These are phyloP conservation scores for Liopterus haemorrhoidalis DNA, from an alignment of 2,888 invertebrate species.

Conservation along the genomic window DNA sequence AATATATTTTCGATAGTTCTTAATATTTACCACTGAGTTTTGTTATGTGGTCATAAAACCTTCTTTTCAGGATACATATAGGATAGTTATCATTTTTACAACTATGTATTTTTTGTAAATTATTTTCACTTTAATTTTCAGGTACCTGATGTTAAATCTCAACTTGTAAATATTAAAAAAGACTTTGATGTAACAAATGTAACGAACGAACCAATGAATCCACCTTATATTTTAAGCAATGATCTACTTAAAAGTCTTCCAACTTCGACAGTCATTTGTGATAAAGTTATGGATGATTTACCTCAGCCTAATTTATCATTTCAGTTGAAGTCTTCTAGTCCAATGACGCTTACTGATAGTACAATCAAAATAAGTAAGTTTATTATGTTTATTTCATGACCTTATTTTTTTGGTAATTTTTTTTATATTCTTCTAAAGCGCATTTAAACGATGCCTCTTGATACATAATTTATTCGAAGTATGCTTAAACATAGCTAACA, in stretches of 20 bases:
- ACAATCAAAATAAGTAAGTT: background rate
- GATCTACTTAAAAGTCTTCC: slow-evolving; percentile 9
- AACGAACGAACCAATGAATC: slow-evolving; percentile 16
- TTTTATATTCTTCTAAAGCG: no score
- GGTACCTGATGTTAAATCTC: slow-evolving; percentile 19
- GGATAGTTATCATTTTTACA: no score
- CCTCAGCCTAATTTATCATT: slow-evolving; percentile 9
- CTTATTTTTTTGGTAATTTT: no score
- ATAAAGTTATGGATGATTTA: slow-evolving; percentile 6
- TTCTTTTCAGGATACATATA: no score
- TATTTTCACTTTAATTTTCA: slow-evolving; percentile 4
- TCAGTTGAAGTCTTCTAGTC: slow-evolving; percentile 9
- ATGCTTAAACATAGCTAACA: no score
- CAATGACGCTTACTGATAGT: slow-evolving; percentile 10
- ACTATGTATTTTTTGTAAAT: no score
- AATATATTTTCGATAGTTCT: no score
- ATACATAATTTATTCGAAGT: no score
- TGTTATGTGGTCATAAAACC: no score
- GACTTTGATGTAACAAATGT: slow-evolving; percentile 16
- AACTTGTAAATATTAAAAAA: slow-evolving; percentile 9
- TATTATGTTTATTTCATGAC: no score
- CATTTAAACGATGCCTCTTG: no score
- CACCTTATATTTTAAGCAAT: slow-evolving; percentile 9
- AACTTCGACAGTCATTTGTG: slow-evolving; percentile 5
- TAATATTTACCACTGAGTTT: no score